A percentile compares a stretch with the other conserved stretches of the same genome.
These are phyloP conservation scores for Marmota monax DNA, from an alignment of 2,113 vertebrate species.

Conservation along the genomic window DNA sequence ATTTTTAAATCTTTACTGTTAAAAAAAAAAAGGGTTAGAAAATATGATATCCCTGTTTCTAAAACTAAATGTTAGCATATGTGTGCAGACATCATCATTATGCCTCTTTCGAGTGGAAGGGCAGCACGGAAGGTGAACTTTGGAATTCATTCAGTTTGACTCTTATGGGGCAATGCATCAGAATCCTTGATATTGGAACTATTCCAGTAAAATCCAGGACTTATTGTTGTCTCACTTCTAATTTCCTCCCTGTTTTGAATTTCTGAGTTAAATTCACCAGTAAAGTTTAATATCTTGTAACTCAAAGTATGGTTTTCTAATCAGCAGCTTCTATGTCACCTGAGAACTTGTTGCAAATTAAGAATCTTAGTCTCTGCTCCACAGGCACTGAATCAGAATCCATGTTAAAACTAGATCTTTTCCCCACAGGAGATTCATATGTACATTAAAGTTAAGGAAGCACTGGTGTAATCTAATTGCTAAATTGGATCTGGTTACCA, in stretches of 20 bases:
- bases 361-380: not conserved
- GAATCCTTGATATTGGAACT: not conserved
- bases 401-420: not conserved
- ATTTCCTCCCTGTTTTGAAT: not conserved
- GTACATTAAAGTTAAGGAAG: not conserved
- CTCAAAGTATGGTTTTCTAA: not conserved
- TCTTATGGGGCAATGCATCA: not conserved
- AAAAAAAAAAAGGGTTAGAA: not conserved
- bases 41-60: not conserved
- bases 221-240: not conserved
- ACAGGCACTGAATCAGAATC: not conserved
- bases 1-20: not conserved
- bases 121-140: not conserved
- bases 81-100: not conserved
- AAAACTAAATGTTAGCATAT: not conserved
- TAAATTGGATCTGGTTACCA: not conserved
- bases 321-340: not conserved
- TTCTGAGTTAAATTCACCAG: conserved; percentile 9
- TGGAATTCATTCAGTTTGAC: not conserved
- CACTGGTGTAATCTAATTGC: not conserved
- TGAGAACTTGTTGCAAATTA: not conserved
- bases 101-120: not conserved
- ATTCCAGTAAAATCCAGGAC: not conserved
- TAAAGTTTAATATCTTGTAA: not conserved
- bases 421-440: not conserved